Conservation (phyloP, 2,113 vertebrate genomes). For the Manacus vitellinus region DNA sequence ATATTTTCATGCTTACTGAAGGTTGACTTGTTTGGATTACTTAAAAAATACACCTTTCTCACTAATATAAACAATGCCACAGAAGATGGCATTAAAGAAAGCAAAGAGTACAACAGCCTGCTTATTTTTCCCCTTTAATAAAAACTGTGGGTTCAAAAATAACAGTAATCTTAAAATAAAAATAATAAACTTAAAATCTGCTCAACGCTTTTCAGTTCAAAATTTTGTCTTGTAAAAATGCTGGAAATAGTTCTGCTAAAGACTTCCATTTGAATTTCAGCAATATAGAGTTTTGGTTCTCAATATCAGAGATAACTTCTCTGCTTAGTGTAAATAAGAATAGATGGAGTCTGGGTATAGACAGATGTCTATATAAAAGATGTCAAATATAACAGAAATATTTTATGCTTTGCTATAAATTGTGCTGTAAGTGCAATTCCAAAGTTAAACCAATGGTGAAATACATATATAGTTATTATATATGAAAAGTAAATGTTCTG, state of each 20-base stretch:
- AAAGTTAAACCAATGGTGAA: background rate
- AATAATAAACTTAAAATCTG: background rate
- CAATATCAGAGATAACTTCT: background rate
- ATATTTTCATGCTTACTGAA: background rate
- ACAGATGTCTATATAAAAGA: background rate
- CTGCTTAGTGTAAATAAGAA: background rate
- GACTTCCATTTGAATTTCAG: background rate
- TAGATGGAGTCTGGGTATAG: background rate
- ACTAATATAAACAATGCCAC: background rate
- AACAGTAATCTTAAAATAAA: background rate
- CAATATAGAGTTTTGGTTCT: background rate
- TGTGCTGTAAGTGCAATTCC: background rate
- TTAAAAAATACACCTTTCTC: background rate
- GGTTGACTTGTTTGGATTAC: background rate
- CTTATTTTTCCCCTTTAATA: background rate
- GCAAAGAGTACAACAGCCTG: background rate
- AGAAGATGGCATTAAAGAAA: background rate
- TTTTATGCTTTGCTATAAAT: background rate
- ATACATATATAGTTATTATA: background rate
- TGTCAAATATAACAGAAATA: background rate
- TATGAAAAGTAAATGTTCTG: background rate
- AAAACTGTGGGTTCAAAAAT: background rate
- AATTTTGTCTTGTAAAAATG: background rate
- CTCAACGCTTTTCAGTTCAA: background rate
- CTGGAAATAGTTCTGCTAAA: background rate